These are phyloP conservation scores for Metellina segmentata DNA, from an alignment of 2,888 invertebrate genomes.

Conservation along the genomic window DNA sequence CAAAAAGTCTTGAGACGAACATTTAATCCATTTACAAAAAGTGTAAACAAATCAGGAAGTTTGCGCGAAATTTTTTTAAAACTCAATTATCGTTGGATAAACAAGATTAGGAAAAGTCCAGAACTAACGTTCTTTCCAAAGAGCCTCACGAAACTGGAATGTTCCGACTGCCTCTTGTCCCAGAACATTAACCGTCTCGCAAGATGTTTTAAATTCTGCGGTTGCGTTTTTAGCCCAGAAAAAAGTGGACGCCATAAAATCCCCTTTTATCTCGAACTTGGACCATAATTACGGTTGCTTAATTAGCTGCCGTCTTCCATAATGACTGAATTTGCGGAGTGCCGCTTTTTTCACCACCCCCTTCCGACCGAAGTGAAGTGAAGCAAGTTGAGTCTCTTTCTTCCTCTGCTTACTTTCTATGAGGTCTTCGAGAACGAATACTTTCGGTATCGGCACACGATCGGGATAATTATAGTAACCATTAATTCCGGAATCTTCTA, in stretches of 20 bases:
- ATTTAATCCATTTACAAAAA: background rate
- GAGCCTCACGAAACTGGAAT: background rate
- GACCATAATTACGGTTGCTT: constrained; percentile 12
- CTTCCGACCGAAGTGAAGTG: background rate
- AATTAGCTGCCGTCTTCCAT: constrained; percentile 36
- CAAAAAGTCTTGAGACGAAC: background rate
- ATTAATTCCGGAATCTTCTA: too few species aligned
- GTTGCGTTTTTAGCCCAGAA: constrained; percentile 14
- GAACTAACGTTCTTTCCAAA: background rate
- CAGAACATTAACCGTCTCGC: background rate
- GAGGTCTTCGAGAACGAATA: background rate
- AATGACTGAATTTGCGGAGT: constrained; percentile 10
- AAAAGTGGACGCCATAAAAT: constrained; percentile 26
- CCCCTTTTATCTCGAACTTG: constrained; percentile 6
- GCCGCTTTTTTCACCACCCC: constrained; percentile 1
- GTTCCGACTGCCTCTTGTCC: background rate
- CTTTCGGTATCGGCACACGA: too few species aligned
- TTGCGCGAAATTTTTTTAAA: background rate
- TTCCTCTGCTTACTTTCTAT: background rate
- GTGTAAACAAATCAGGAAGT: background rate
- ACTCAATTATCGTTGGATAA: background rate
- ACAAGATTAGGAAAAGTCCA: background rate
- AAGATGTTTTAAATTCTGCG: background rate
- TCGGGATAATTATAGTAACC: too few species aligned
- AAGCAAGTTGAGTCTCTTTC: background rate